Evolutionary conservation across 2,888 invertebrate species (phyloP), one percentile per base, ranked within the genome.

Genomic region (Blomia tropicalis): DNA sequence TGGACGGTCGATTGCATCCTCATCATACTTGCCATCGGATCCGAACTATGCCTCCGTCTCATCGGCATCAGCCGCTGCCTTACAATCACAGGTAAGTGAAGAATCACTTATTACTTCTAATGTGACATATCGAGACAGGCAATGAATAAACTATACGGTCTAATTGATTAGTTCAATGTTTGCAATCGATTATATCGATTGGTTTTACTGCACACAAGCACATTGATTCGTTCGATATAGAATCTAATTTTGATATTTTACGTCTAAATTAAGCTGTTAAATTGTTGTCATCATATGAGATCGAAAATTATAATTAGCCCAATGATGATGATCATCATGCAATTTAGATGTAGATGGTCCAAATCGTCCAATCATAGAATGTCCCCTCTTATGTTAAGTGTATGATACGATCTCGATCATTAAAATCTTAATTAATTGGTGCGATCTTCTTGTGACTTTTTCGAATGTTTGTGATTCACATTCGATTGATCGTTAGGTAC

Each of bases 41-140:
- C 7, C 54, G n/a, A 54, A 27, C 7, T 66, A 66, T 66, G 64
- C 65, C 47, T 62, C 66, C 63, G 43, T 65, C 41, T 64, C 43
- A 19, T 41, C 62, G n/a, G 4, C 58, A 58, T 44, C 58, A 41
- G 56, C 62, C 17, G 62, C 58, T 41, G 62, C 62, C 22, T 22
- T 58, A 27, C 59, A 58, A 58, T 58, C 59, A 36, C 62, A 62
- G 62, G 62, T 62, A 58, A 43, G 43, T 54, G n/a, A n/a, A n/a
- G 2, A 14, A n/a, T 4, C n/a, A 17, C 36, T 36, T 36, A 36
- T 44, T 36, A 17, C 36, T 36, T 44, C 47, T 44, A 44, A 19
- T 36, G 36, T 11, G 7, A 11, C 7, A 11, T 36, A 11, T 11
- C 36, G 17, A 7, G 7, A 7, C 7, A 11, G 7, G 36, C 36